Base-by-base conservation (phyloP, 1,140 invertebrate species). In the Drosophila orena region DNA sequence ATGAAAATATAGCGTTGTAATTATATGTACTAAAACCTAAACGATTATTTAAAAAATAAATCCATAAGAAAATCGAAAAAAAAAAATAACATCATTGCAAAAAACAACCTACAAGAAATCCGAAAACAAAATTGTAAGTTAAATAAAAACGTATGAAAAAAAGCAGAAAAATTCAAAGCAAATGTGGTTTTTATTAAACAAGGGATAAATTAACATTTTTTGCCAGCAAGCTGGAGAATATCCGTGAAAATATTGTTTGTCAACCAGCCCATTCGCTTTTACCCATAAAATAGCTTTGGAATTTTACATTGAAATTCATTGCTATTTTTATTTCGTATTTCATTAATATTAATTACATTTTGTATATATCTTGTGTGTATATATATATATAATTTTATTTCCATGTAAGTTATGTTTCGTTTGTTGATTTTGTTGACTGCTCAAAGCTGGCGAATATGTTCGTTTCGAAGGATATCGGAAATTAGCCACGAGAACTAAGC, bases 231-330 rank as follows among this genome's bases (percentile, higher is more conserved):
- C 7, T 30, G 7, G 30, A 30, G 27, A 30, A 30, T 30, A 30
- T 30, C 8, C 30, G 3, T 30, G 10, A 7, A 30, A 30, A 30
- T 30, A 4, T 24, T 24, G 24, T 50, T 34, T 17, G 15, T 17
- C 14, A 49, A 49, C 8, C n/a, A n/a, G 8, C 27, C n/a, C 24
- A 50, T 6, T n/a, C n/a, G 4, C 1, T 24, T 38, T 38, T 15
- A 22, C 10, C 20, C 22, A 11, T n/a, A 30, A 4, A 37, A 20
- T 44, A 37, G 3, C 17, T 35, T 0, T 11, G 6, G 20, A 35
- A 35, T 71, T 65, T 35, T 58, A 76, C 65, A 81, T 83, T 78
- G 69, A 81, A 83, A 81, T 81, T 81, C 74, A 83, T 83, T 83
- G 68, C 79, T 74, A 78, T 76, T 59, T 80, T 79, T 79, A 56